Evolutionary conservation across 2,797 vertebrate genomes (phyloP).

Genomic region (Anabacerthia variegaticeps): DNA sequence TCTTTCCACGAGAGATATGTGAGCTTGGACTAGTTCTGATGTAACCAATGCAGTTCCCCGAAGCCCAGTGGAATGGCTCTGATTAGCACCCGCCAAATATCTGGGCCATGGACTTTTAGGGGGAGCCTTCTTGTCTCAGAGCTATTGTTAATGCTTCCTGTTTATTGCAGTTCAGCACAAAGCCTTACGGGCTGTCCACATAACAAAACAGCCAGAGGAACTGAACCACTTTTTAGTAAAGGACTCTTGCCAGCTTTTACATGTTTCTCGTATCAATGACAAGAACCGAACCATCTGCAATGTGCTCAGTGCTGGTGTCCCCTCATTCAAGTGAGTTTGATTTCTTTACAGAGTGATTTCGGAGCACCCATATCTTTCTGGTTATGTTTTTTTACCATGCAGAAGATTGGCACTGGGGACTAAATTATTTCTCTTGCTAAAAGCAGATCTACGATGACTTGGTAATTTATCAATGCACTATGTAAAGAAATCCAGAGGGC

Average conservation of each 20-base stretch:
- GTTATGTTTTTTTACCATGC: not conserved
- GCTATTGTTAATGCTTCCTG: conserved; percentile 68
- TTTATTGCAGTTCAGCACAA: conserved; percentile 57
- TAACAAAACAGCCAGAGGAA: conserved; percentile 4
- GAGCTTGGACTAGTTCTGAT: not conserved
- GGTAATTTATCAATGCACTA: not conserved
- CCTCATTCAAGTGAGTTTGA: not conserved
- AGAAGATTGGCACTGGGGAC: not conserved
- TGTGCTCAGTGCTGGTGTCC: not conserved
- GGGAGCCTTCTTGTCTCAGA: conserved; percentile 61
- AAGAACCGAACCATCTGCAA: not conserved
- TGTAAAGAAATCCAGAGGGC: not conserved
- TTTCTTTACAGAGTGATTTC: not conserved
- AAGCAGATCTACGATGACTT: not conserved
- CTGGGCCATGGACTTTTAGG: not conserved
- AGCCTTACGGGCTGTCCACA: conserved; percentile 24
- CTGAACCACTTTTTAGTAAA: not conserved
- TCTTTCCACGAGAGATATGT: not conserved
- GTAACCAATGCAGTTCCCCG: not conserved
- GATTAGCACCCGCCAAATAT: conserved; percentile 38
- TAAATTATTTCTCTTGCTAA: not conserved
- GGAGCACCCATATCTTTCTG: not conserved
- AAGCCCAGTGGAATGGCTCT: not conserved
- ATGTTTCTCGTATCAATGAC: not conserved
- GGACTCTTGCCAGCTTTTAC: not conserved